Evolutionary conservation across 92 coral and sea anemone species (phyloP).

Genomic region (Porites lobata): DNA sequence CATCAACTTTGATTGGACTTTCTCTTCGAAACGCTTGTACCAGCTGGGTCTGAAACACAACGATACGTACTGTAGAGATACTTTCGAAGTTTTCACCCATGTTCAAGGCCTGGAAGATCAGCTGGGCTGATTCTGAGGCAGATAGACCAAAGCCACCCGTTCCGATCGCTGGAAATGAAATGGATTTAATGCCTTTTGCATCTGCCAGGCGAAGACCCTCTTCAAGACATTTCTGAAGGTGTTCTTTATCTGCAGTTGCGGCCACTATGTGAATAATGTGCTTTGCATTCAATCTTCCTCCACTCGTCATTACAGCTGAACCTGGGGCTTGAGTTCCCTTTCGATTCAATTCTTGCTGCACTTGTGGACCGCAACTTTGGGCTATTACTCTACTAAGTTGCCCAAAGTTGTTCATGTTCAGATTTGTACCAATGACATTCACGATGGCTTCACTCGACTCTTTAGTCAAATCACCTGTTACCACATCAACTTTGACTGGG

Average conservation of each 20-base stretch:
- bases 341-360: constrained; percentile 52
- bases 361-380: constrained; percentile 44
- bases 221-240: constrained; percentile 29
- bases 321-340: constrained; percentile 56
- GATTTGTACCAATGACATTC: constrained; percentile 28
- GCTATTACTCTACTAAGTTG: constrained; percentile 64
- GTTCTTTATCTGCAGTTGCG: not conserved
- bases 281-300: not conserved
- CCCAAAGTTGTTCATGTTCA: constrained; percentile 69
- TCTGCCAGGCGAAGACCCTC: constrained; percentile 62
- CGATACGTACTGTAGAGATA: constrained; percentile 56
- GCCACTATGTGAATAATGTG: constrained; percentile 12
- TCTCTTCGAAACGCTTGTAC: constrained; percentile 52
- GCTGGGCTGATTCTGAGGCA: constrained; percentile 49
- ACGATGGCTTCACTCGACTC: constrained; percentile 25
- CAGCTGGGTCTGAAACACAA: constrained; percentile 64
- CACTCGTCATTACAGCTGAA: constrained; percentile 19
- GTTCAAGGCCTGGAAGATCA: constrained; percentile 62
- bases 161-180: constrained; percentile 73
- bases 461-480: constrained; percentile 1
- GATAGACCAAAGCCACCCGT: constrained; percentile 66
- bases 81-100: constrained; percentile 19
- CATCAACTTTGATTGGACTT: not conserved
- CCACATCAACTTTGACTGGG: not conserved
- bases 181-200: constrained; percentile 32